Evolutionary conservation across 1,140 invertebrate genomes (phyloP), one percentile per base, ranked within the genome.

Genomic region (Diachasma alloeum): DNA sequence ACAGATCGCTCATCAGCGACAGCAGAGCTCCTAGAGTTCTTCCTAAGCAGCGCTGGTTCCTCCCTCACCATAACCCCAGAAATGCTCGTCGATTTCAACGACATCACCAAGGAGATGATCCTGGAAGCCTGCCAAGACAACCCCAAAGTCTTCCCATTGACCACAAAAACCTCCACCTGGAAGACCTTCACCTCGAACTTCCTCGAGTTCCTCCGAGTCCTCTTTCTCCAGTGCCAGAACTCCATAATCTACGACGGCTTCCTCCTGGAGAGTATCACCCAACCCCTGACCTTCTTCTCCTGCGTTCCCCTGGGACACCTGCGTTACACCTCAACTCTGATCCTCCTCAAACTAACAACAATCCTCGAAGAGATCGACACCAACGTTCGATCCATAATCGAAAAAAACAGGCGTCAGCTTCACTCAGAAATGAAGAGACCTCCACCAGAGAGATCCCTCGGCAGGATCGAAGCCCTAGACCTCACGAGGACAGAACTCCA

Each of bases 271-370:
- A 80, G 98, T 98, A 0, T 91, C 36, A 37, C 36, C 36, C 36
- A 5, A 5, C 36, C 99, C 24, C 91, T 99, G 9, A 99, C 98
- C 77, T 97, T 97, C 4, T 91, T 99, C 15, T 98, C 98, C 0
- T 98, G 99, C 91, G 99, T 97, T 3, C 97, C 99, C 93, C 97
- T 99, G 19, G 91, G 98, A 86, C 98, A 98, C 26, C 99, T 99
- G 87, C 92, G 98, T 69, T 98, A 99, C 87, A 99, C 98, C 9
- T 98, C 98, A 53, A 99, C 98, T 19, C 90, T 99, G 74, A 97
- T 96, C 93, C 98, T 98, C 9, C 99, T 99, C 97, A 99, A 99
- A 90, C 87, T 99, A 67, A 99, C 99, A 96, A 99, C 98, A 10
- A 97, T 98, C 1, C 90, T 99, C 48, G 98, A 99, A 36, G 98